A percentile compares a stretch with the other conserved stretches of the same genome.
Conservation (phyloP, 2,888 invertebrate species). For the Leucania comma region DNA sequence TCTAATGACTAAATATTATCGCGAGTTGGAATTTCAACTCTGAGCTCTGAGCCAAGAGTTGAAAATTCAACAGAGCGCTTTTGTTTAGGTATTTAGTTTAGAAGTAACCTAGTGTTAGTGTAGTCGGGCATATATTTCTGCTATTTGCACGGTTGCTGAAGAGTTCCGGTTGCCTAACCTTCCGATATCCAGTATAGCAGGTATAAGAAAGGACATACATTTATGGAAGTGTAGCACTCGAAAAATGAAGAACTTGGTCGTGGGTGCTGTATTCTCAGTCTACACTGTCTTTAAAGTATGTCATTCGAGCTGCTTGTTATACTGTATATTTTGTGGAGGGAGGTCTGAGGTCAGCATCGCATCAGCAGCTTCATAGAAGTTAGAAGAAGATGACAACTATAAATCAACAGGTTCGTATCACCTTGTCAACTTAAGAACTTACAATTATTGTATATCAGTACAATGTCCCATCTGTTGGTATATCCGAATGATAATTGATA, state of each 20-base stretch:
- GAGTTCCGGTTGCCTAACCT: slow-evolving; percentile 3
- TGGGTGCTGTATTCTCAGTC: not conserved
- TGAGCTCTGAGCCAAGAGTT: no score
- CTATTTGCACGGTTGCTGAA: not conserved
- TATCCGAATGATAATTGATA: no score
- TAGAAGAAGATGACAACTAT: no score
- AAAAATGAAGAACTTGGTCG: not conserved
- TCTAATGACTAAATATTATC: not conserved
- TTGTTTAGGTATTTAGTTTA: not conserved
- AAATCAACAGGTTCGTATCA: no score
- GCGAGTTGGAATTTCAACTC: no score
- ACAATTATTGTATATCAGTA: no score
- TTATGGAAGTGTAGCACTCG: not conserved
- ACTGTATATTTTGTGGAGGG: not conserved
- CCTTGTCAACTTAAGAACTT: no score
- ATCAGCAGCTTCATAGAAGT: not conserved
- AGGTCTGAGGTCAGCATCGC: not conserved
- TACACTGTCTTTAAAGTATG: not conserved
- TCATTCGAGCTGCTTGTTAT: no score
- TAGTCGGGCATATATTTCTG: not conserved
- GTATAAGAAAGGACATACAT: not conserved
- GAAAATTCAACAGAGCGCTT: not conserved
- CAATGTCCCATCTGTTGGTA: no score
- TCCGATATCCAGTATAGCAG: not conserved
- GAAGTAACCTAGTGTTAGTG: no score